Base-by-base conservation (phyloP, 2,888 invertebrate genomes). In the Agriotes lineatus region DNA sequence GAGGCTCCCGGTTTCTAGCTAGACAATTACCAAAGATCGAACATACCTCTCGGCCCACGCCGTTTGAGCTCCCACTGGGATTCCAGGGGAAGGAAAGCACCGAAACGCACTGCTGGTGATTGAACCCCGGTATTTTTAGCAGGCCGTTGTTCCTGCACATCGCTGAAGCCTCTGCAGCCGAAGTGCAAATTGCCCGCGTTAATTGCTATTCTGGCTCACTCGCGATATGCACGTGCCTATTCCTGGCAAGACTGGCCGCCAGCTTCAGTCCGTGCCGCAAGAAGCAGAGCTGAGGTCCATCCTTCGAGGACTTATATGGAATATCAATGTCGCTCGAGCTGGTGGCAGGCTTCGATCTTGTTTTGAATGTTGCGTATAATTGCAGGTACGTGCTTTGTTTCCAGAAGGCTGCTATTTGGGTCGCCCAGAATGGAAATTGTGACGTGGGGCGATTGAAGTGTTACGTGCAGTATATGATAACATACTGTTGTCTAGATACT, bases 301-400 rank as follows among this genome's bases (percentile, higher is more conserved):
- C 58, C 58, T 61, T 56, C 62, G 50, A 16, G 18, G 42, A 45
- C 68, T 57, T 68, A 68, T 68, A 68, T 58, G 63, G 68, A 52
- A 56, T 45, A 35, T 68, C 68, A 68, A 68, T 68, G 68, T 44
- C 68, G 52, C 37, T 42, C 39, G 57, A 62, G 58, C 6, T 20
- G 25, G 25, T 33, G 16, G 59, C 59, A 25, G 59, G 65, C 50
- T 65, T 48, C 33, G 16, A 25, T 62, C 50, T 60, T 30, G 48
- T 39, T 39, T 50, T 14, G n/a, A 52, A 20, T 16, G 33, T 61
- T 18, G 37, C 25, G 48, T 48, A 25, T 25, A 48, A 20, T 48
- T 48, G 20, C 48, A 48, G 12, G n/a, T 22, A 19, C 16, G 14
- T 18, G 22, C 48, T 12, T 20, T 45, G 9, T 4, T 10, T 20